These are phyloP conservation scores for Drosophila sulfurigaster DNA, from an alignment of 1,140 invertebrate genomes.

Conservation along the genomic window DNA sequence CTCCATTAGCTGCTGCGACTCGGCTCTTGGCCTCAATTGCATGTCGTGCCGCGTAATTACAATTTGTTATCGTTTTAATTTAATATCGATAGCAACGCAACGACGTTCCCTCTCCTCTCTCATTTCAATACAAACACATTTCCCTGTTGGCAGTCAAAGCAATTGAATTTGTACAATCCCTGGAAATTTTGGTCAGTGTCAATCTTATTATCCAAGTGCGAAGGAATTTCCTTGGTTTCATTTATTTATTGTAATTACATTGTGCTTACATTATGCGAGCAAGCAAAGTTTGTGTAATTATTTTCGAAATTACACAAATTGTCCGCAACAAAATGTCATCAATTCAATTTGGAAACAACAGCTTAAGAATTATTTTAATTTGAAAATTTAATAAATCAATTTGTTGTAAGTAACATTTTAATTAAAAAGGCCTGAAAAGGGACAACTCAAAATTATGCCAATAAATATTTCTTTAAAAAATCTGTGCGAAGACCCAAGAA, in stretches of 20 bases:
- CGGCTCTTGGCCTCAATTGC: constrained; percentile 11
- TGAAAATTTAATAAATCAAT: too few relatives aligned
- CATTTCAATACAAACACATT: neutral
- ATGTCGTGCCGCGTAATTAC: constrained; percentile 43
- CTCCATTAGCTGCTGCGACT: constrained; percentile 42
- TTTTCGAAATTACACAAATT: too few relatives aligned
- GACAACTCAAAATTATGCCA: constrained; percentile 3
- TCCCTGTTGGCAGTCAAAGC: neutral
- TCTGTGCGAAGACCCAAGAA: constrained; percentile 12
- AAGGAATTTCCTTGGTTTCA: neutral
- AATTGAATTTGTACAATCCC: constrained; percentile 31
- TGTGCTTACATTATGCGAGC: neutral
- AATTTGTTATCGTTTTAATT: constrained; percentile 64
- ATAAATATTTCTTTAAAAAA: constrained; percentile 8
- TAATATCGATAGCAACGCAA: constrained; percentile 41
- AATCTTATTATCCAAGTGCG: neutral
- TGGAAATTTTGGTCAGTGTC: constrained; percentile 4
- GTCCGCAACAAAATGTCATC: too few relatives aligned
- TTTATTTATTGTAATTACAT: neutral
- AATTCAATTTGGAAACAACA: too few relatives aligned
- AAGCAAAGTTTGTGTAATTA: too few relatives aligned
- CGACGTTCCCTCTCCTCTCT: neutral
- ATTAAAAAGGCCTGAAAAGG: neutral
- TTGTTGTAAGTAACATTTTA: neutral
- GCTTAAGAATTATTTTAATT: too few relatives aligned